Conservation (phyloP, 2,113 vertebrate species). For the Athene noctua region DNA sequence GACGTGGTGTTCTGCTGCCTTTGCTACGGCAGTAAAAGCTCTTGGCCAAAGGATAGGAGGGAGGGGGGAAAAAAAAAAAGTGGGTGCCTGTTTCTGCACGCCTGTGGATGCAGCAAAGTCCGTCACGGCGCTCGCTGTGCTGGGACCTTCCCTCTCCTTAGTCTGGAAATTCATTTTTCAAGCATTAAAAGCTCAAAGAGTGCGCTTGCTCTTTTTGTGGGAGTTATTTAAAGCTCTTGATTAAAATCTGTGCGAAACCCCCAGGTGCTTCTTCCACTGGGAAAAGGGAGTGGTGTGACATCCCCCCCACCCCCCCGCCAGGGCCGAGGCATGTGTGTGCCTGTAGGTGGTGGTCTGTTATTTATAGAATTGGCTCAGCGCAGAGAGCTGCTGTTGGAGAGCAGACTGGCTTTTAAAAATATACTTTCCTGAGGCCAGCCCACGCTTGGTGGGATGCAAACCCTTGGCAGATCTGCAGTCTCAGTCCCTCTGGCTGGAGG, state of each 20-base stretch:
- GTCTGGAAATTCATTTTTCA: not conserved
- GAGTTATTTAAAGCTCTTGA: not conserved
- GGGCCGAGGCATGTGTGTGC: not conserved
- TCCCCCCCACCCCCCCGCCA: too few relatives aligned
- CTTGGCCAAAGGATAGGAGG: not conserved
- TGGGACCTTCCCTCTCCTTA: not conserved
- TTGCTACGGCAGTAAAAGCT: not conserved
- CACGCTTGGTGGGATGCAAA: not conserved
- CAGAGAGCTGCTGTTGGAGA: not conserved
- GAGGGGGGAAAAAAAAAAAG: too few relatives aligned
- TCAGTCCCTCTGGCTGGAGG: fast-evolving
- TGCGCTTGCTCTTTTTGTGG: not conserved
- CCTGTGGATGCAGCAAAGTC: not conserved
- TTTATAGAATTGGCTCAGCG: not conserved
- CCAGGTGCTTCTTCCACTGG: not conserved
- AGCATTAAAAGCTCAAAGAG: not conserved
- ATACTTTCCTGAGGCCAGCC: not conserved
- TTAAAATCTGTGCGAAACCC: not conserved
- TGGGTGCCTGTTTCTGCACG: not conserved
- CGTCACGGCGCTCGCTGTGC: fast-evolving
- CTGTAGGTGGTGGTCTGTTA: fast-evolving
- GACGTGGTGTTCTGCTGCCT: not conserved
- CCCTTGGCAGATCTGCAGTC: not conserved
- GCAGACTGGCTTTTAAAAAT: not conserved
- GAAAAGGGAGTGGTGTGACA: fast-evolving